These are phyloP conservation scores for Megalopta genalis DNA, from an alignment of 1,140 invertebrate species.

Conservation along the genomic window DNA sequence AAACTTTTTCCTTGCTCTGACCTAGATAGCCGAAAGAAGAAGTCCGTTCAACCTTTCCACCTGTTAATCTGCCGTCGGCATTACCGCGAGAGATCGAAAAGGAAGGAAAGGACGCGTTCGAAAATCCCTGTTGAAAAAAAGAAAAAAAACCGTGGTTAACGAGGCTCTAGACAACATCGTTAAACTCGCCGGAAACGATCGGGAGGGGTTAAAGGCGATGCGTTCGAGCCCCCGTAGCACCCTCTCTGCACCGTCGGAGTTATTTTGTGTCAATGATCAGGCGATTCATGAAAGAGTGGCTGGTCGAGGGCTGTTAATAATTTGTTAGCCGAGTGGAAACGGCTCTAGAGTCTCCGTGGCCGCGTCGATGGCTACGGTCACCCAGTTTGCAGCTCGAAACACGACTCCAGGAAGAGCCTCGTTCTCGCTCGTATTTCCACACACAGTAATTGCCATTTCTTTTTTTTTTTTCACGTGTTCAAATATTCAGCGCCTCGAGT, in stretches of 20 bases:
- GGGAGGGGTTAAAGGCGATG: neutral
- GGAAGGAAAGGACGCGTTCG: no score
- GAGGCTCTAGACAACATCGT: no score
- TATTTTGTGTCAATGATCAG: conserved; percentile 1
- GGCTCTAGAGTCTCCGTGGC: neutral
- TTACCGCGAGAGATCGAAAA: no score
- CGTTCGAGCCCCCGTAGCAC: neutral
- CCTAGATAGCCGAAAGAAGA: no score
- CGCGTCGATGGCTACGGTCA: conserved; percentile 8
- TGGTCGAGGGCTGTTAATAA: conserved; percentile 24
- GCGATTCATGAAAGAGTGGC: conserved; percentile 8
- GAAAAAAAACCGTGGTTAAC: no score
- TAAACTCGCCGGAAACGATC: neutral
- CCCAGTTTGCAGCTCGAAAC: conserved; percentile 58
- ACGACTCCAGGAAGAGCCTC: conserved; percentile 60
- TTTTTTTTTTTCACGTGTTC: conserved; percentile 31
- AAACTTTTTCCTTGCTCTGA: no score
- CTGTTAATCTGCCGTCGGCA: no score
- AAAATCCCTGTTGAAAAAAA: no score
- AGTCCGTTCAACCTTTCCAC: no score
- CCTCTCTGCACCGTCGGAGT: neutral
- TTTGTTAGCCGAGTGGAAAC: neutral
- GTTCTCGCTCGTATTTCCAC: conserved; percentile 46
- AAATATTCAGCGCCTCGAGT: no score
- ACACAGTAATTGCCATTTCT: conserved; percentile 51